phyloP scores from a whole-genome alignment of 2,113 vertebrate species.

The Xenopus borealis region DNA sequence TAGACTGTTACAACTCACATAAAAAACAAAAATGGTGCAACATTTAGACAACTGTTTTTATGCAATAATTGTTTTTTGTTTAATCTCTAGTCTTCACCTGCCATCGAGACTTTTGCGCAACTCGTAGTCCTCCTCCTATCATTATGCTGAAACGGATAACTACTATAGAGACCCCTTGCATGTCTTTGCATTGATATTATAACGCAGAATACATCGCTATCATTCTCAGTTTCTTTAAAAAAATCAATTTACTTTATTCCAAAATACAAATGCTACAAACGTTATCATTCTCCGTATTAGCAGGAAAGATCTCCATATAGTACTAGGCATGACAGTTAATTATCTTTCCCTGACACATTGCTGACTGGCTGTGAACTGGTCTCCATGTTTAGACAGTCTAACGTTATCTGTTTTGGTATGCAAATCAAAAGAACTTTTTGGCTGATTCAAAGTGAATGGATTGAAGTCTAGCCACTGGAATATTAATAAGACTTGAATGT shows the following conservation, averaged over 20 bases:
- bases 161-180: no score
- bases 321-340: slow-evolving; percentile 26
- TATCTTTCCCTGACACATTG: slow-evolving; percentile 27
- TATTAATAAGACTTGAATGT: slow-evolving; percentile 13
- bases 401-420: slow-evolving; percentile 30
- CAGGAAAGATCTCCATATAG: slow-evolving; percentile 4
- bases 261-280: slow-evolving; percentile 5
- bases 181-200: no score
- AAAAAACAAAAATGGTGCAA: no score
- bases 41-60: no score
- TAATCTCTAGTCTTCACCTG: no score
- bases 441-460: slow-evolving; percentile 25
- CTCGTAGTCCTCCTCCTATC: no score
- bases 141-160: no score
- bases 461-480: slow-evolving; percentile 28
- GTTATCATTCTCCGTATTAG: background rate
- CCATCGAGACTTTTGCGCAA: no score
- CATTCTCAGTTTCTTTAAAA: no score
- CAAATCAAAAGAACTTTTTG: slow-evolving; percentile 32
- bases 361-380: slow-evolving; percentile 31
- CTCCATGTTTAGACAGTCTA: slow-evolving; percentile 17
- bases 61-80: no score
- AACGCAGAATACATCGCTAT: no score
- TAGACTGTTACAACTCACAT: no score
- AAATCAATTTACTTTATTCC: background rate